Evolutionary conservation across 2,113 vertebrate genomes (phyloP).

Genomic region (Ammodytes dubius): DNA sequence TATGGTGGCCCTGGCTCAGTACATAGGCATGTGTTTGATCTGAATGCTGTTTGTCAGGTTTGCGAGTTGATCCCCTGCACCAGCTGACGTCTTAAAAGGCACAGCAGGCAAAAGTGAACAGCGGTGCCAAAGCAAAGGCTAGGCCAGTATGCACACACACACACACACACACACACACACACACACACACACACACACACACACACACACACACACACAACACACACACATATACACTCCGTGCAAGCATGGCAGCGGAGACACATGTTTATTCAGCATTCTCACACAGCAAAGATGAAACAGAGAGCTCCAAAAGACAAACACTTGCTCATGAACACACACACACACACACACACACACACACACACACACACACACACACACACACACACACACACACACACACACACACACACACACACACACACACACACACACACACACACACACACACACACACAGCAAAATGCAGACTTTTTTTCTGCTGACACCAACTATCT

Average conservation of each 20-base stretch:
- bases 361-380: not conserved
- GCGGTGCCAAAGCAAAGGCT: slow-evolving; percentile 45
- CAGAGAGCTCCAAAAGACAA: slow-evolving; percentile 33
- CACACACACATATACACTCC: slow-evolving; percentile 12
- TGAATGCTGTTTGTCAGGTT: slow-evolving; percentile 71
- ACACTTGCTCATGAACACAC: not conserved
- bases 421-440: not conserved
- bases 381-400: not conserved
- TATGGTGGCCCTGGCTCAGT: slow-evolving; percentile 52
- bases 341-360: slow-evolving; percentile 16
- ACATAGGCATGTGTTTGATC: slow-evolving; percentile 63
- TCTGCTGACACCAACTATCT: not conserved
- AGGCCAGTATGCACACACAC: slow-evolving; percentile 1
- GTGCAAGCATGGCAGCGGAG: slow-evolving; percentile 1
- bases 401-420: slow-evolving; percentile 14
- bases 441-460: slow-evolving; percentile 16
- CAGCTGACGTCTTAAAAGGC: slow-evolving; percentile 67
- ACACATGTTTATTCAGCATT: slow-evolving; percentile 37
- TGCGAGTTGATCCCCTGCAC: slow-evolving; percentile 60
- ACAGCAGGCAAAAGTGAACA: slow-evolving; percentile 51
- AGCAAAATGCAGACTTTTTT: slow-evolving; percentile 4
- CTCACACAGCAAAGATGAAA: slow-evolving; percentile 27
- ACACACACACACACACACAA: too few relatives aligned
- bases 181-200: too few relatives aligned
- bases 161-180: slow-evolving; percentile 16